A percentile compares a stretch with the other conserved stretches of the same genome.
Conservation (phyloP, 2,113 vertebrate genomes). For the Nannospalax galili region DNA sequence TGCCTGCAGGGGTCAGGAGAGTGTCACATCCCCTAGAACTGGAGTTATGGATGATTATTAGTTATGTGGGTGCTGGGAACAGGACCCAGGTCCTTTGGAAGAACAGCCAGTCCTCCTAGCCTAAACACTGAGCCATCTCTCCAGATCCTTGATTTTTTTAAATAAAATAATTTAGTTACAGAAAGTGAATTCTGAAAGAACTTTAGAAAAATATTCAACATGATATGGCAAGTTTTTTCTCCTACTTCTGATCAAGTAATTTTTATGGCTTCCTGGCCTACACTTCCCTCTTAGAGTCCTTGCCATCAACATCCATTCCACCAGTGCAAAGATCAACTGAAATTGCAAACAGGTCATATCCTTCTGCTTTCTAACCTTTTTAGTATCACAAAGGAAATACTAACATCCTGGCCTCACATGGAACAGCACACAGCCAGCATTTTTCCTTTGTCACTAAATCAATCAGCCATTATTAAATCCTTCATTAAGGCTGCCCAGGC, state of each 20-base stretch:
- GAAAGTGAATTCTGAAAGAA: neutral
- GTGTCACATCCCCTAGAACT: too few relatives aligned
- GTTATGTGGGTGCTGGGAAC: too few relatives aligned
- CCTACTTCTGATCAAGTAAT: neutral
- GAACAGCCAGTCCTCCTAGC: too few relatives aligned
- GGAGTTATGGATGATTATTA: too few relatives aligned
- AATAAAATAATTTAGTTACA: neutral
- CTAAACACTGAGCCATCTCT: too few relatives aligned
- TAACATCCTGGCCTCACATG: neutral
- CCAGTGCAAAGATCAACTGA: neutral
- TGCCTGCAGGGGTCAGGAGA: too few relatives aligned
- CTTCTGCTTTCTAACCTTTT: neutral
- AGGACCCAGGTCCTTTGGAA: too few relatives aligned
- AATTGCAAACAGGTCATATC: neutral
- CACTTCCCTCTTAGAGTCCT: neutral
- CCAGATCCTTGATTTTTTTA: neutral
- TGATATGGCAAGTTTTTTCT: neutral
- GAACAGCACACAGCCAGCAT: neutral
- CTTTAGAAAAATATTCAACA: neutral
- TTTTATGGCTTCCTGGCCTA: neutral
- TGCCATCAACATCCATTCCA: neutral
- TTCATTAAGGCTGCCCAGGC: slow-evolving; percentile 62
- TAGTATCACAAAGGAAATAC: neutral
- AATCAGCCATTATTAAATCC: slow-evolving; percentile 71
- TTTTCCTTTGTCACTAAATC: slow-evolving; percentile 64